Conservation (phyloP, 92 coral and sea anemone genomes). For the Anthopleura xanthogrammica region DNA sequence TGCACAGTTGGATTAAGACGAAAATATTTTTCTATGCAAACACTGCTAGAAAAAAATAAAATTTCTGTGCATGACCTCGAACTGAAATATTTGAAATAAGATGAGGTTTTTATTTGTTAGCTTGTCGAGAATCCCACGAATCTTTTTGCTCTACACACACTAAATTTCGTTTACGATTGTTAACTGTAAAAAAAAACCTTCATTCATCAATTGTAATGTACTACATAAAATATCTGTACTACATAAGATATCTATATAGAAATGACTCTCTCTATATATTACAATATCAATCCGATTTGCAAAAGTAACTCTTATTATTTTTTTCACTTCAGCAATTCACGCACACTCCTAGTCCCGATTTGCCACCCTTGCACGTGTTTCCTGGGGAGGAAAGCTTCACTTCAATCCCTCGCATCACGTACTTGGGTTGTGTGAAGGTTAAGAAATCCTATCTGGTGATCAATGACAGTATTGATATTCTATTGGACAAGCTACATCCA, state of each 20-base stretch:
- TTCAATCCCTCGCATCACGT: constrained; percentile 68
- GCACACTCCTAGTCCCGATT: constrained; percentile 41
- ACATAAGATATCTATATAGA: no score
- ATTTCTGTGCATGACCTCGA: background rate
- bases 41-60: background rate
- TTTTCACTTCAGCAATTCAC: constrained; percentile 49
- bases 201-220: no score
- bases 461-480: constrained; percentile 73
- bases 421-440: constrained; percentile 85
- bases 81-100: no score
- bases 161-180: no score
- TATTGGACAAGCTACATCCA: constrained; percentile 75
- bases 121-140: no score
- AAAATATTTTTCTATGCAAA: background rate
- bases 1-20: background rate
- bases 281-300: background rate
- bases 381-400: constrained; percentile 65
- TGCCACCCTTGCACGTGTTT: constrained; percentile 40
- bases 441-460: constrained; percentile 78
- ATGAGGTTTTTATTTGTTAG: no score
- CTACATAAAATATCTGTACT: no score
- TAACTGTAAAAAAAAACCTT: no score
- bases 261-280: no score
- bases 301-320: background rate
- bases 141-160: no score